Evolutionary conservation across 1,140 invertebrate genomes (phyloP).

Genomic region (Palaemon carinicauda): DNA sequence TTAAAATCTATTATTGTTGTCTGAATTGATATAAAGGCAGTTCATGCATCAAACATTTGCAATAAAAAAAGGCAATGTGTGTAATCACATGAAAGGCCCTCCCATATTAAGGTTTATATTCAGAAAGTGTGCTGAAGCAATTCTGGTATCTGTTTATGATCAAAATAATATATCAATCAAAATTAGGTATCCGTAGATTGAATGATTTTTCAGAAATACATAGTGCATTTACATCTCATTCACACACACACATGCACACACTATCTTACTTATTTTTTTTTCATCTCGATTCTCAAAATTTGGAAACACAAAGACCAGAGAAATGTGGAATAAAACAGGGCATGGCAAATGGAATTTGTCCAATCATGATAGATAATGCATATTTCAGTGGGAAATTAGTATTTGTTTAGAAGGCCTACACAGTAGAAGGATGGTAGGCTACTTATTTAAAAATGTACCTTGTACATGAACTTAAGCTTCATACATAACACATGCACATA

Average conservation of each 20-base stretch:
- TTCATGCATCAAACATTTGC: conserved; percentile 35
- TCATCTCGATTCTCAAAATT: neutral
- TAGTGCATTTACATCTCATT: neutral
- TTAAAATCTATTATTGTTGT: neutral
- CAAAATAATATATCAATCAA: neutral
- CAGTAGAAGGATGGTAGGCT: neutral
- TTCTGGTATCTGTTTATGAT: neutral
- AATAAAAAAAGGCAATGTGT: conserved; percentile 32
- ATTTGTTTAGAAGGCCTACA: neutral
- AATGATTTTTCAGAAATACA: neutral
- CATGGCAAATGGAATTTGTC: neutral
- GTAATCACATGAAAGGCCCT: conserved; percentile 2
- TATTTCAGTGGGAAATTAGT: neutral
- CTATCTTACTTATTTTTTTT: neutral
- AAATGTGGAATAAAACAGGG: conserved; percentile 26
- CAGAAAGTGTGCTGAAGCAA: neutral
- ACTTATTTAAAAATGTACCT: neutral
- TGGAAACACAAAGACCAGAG: neutral
- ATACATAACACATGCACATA: conserved; percentile 20
- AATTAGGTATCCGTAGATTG: neutral
- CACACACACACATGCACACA: neutral
- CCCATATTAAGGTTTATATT: neutral
- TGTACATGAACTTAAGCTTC: conserved; percentile 39
- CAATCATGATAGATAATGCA: conserved; percentile 6
- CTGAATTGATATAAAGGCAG: conserved; percentile 22